These are phyloP conservation scores for Polypterus senegalus DNA, from an alignment of 2,113 vertebrate species.

Conservation along the genomic window DNA sequence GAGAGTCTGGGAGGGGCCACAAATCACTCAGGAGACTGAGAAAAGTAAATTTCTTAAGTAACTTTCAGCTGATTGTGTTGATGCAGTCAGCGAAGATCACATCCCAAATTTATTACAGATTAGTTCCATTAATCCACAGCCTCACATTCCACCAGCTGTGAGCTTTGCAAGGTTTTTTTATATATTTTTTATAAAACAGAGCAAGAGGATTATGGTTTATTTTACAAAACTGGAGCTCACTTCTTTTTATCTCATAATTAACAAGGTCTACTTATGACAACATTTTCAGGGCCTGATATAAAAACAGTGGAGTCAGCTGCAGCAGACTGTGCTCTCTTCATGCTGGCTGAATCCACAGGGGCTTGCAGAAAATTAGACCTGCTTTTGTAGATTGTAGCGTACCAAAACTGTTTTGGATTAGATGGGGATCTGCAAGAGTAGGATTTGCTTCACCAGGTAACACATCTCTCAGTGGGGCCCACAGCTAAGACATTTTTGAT, in stretches of 20 bases:
- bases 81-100: constrained; percentile 33
- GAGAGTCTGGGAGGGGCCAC: constrained; percentile 20
- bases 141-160: constrained; percentile 21
- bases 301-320: constrained; percentile 19
- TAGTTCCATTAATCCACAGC: constrained; percentile 27
- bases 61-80: constrained; percentile 31
- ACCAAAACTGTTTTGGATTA: constrained; percentile 25
- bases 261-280: constrained; percentile 24
- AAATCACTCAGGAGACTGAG: constrained; percentile 31
- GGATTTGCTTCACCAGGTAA: constrained; percentile 48
- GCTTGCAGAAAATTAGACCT: constrained; percentile 23
- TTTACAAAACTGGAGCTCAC: constrained; percentile 26
- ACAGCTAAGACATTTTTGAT: constrained; percentile 39
- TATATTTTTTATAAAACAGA: constrained; percentile 21
- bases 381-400: constrained; percentile 24
- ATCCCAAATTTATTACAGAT: constrained; percentile 32
- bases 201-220: constrained; percentile 28
- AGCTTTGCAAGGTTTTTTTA: constrained; percentile 27
- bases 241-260: constrained; percentile 32
- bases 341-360: constrained; percentile 22
- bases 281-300: constrained; percentile 22
- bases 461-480: constrained; percentile 58
- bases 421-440: constrained; percentile 29
- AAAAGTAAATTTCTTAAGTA: constrained; percentile 38
- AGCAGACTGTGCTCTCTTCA: constrained; percentile 26